These are phyloP conservation scores for Crotalus horridus DNA, from an alignment of 2,113 vertebrate genomes.

Conservation along the genomic window DNA sequence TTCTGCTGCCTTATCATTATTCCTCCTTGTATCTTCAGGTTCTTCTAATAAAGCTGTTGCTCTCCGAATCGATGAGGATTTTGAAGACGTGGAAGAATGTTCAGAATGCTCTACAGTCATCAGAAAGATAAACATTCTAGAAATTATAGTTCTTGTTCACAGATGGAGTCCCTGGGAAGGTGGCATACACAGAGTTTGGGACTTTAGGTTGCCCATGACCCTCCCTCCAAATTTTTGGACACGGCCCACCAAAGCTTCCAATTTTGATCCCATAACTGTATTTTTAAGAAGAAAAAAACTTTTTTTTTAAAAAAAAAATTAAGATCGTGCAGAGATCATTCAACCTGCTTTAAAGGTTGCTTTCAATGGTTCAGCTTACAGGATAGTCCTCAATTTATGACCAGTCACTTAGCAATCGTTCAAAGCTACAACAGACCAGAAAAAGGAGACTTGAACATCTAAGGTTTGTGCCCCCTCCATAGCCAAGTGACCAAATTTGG, in stretches of 20 bases:
- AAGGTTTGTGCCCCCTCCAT: background rate
- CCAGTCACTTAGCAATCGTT: background rate
- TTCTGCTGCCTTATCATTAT: constrained; percentile 43
- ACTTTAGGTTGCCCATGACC: background rate
- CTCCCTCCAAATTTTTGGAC: background rate
- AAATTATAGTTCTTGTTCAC: background rate
- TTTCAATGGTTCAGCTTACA: background rate
- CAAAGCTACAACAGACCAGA: background rate
- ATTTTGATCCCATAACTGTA: background rate
- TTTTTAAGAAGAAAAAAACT: background rate
- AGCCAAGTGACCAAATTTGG: too few relatives aligned
- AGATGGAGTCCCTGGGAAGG: background rate
- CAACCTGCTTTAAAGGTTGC: background rate
- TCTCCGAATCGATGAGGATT: constrained; percentile 64
- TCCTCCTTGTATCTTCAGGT: constrained; percentile 31
- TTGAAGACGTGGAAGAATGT: constrained; percentile 60
- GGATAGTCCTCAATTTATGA: background rate
- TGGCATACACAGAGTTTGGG: background rate
- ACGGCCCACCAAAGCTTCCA: background rate
- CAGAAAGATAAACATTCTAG: background rate
- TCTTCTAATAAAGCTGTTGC: constrained; percentile 59
- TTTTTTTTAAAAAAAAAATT: background rate
- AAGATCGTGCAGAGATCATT: background rate
- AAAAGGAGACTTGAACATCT: background rate
- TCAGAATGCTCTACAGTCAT: constrained; percentile 64